Evolutionary conservation across 2,888 invertebrate species (phyloP).

Genomic region (Penaeus monodon): DNA sequence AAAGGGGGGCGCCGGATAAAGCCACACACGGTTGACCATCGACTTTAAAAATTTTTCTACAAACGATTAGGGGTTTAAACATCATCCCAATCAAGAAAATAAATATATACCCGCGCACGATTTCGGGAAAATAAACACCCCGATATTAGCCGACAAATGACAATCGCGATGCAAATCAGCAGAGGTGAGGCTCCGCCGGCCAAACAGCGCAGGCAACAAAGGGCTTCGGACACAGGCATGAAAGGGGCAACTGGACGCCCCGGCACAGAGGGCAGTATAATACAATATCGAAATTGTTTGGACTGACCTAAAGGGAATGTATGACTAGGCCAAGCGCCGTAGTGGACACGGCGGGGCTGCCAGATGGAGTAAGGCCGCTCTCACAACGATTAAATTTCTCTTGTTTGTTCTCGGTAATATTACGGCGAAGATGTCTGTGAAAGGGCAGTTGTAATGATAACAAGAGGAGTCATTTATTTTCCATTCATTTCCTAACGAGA

Average conservation of each 20-base stretch:
- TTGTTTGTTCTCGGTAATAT: no score
- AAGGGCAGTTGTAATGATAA: no score
- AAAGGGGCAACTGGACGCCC: conserved; percentile 29
- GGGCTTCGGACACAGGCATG: conserved; percentile 22
- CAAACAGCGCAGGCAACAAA: conserved; percentile 18
- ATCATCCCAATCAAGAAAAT: no score
- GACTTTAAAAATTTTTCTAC: no score
- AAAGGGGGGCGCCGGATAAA: conserved; percentile 31
- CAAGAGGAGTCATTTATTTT: no score
- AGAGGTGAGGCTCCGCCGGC: background rate
- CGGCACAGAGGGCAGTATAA: conserved; percentile 28
- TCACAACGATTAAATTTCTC: no score
- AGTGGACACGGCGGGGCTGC: background rate
- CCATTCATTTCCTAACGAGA: no score
- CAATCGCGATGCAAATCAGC: background rate
- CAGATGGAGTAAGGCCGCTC: no score
- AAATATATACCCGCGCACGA: no score
- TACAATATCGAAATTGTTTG: conserved; percentile 33
- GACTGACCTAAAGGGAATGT: conserved; percentile 31
- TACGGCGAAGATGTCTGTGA: no score
- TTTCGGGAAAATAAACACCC: background rate
- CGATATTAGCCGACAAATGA: background rate
- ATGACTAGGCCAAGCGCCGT: background rate
- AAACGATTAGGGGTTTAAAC: no score
- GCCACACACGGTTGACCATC: background rate